These are phyloP conservation scores for Phaethon lepturus DNA, from an alignment of 2,113 vertebrate genomes.

Conservation along the genomic window DNA sequence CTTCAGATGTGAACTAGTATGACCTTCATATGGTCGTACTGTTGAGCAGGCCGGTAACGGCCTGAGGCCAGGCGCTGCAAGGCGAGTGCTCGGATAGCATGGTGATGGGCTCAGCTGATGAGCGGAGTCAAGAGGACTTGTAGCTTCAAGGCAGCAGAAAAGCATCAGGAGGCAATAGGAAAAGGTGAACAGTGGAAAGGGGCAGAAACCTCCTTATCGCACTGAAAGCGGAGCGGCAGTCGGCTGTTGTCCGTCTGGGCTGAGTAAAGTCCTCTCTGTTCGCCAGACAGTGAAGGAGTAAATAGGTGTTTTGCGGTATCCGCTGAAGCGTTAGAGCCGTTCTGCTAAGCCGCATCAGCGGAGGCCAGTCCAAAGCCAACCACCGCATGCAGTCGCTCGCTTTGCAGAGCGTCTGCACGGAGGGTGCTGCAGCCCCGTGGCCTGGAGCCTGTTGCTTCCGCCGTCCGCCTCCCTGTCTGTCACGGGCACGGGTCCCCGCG, in stretches of 20 bases:
- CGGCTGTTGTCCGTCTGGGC: background rate
- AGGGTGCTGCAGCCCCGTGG: background rate
- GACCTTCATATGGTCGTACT: background rate
- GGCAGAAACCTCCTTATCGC: background rate
- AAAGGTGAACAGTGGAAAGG: background rate
- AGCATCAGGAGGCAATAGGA: background rate
- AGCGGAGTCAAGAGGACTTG: rapidly evolving
- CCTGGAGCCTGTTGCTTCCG: background rate
- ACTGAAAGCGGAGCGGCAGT: background rate
- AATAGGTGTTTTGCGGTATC: background rate
- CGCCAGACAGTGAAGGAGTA: background rate
- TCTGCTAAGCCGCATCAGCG: background rate
- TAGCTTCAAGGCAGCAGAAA: background rate
- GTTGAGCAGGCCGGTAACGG: background rate
- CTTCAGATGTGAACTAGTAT: background rate
- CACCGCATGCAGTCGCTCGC: rapidly evolving
- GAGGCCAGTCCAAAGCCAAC: background rate
- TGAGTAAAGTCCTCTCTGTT: background rate
- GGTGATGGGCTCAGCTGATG: background rate
- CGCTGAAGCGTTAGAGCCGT: background rate
- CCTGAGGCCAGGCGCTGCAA: background rate
- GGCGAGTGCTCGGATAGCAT: background rate
- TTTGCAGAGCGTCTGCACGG: background rate
- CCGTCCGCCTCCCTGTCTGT: background rate
- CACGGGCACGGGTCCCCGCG: background rate